Evolutionary conservation across 2,888 invertebrate species (phyloP).

Genomic region (Auanema freiburgensis): DNA sequence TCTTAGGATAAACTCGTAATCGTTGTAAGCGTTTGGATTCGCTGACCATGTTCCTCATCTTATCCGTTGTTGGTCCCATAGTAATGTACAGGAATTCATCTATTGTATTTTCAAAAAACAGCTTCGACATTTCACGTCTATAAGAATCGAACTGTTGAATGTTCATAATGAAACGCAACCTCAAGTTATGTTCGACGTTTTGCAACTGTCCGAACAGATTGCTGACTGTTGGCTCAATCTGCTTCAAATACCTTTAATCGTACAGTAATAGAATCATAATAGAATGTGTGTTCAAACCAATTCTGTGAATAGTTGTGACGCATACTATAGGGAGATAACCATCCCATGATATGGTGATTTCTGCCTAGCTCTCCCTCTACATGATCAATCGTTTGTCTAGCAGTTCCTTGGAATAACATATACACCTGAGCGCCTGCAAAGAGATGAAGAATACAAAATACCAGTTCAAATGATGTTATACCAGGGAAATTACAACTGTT

Average conservation of each 20-base stretch:
- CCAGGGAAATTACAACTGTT: constrained; percentile 30
- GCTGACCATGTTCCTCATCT: constrained; percentile 16
- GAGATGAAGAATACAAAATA: not conserved
- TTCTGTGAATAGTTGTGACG: constrained; percentile 46
- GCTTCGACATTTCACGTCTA: constrained; percentile 38
- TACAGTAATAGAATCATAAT: not conserved
- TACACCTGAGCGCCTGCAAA: constrained; percentile 41
- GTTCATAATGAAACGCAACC: too few species aligned
- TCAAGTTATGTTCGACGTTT: constrained; percentile 25
- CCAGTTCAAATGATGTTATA: not conserved
- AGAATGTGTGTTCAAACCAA: constrained; percentile 32
- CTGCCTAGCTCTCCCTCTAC: constrained; percentile 35
- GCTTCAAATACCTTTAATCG: constrained; percentile 34
- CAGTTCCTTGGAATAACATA: constrained; percentile 34
- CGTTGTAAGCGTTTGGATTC: constrained; percentile 21
- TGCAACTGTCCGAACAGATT: constrained; percentile 23
- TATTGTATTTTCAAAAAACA: constrained; percentile 51
- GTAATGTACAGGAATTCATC: constrained; percentile 50
- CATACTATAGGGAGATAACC: constrained; percentile 49
- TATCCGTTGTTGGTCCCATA: constrained; percentile 22
- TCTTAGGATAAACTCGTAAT: constrained; percentile 24
- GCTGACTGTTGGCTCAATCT: constrained; percentile 30
- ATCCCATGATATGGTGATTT: constrained; percentile 52
- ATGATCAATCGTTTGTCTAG: constrained; percentile 24
- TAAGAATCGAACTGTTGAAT: constrained; percentile 12